Percentiles rank a stretch among this genome's conserved stretches.
These are phyloP conservation scores for Trididemnum clinides DNA, from an alignment of 23 tunicate genomes.

Conservation along the genomic window DNA sequence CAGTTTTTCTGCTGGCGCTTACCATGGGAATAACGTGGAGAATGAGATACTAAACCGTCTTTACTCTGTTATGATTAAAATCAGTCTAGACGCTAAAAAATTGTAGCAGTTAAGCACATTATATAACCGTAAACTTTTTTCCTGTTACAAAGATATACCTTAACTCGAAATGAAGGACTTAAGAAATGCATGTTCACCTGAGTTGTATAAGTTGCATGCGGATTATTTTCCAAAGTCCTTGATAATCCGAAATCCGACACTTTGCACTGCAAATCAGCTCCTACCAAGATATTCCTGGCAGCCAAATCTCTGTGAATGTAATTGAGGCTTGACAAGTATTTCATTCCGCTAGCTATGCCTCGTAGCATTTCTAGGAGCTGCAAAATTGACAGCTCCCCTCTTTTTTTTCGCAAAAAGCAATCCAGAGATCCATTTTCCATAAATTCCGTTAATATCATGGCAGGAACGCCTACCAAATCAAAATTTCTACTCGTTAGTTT, in stretches of 20 bases:
- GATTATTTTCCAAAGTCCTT: constrained; percentile 69
- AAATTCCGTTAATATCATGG: constrained; percentile 90
- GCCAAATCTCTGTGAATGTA: constrained; percentile 84
- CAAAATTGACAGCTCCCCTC: constrained; percentile 18
- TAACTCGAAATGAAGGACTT: no score
- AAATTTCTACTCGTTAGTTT: no score
- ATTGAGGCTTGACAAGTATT: constrained; percentile 51
- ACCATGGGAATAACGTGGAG: no score
- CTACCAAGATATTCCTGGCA: constrained; percentile 75
- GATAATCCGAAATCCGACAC: constrained; percentile 84
- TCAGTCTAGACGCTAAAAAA: no score
- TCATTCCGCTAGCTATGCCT: constrained; percentile 75
- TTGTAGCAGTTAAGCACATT: no score
- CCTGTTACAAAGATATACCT: no score
- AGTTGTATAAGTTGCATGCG: constrained; percentile 77
- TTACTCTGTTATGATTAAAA: no score
- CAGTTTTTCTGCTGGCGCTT: no score
- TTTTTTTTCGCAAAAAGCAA: constrained; percentile 52
- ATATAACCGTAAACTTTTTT: no score
- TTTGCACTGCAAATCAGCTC: constrained; percentile 49
- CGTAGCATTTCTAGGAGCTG: constrained; percentile 62
- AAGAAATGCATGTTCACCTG: constrained; percentile 35
- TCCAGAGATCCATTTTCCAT: constrained; percentile 97
- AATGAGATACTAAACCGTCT: no score
- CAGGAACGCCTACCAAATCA: constrained; percentile 63